Evolutionary conservation across 2,888 invertebrate species (phyloP).

Genomic region (Vanessa cardui): DNA sequence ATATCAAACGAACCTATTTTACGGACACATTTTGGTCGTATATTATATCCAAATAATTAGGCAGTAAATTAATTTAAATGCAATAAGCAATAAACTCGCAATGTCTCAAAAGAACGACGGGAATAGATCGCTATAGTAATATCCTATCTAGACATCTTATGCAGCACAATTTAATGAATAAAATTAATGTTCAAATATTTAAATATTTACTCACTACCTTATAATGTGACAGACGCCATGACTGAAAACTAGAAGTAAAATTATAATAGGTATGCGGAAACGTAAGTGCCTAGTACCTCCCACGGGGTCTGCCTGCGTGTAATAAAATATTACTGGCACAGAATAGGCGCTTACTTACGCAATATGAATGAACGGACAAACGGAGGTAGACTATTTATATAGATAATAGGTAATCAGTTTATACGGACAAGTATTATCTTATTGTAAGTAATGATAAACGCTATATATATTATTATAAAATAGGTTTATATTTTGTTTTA

Average conservation of each 20-base stretch:
- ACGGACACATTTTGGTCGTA: too few species aligned
- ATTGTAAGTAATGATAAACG: neutral
- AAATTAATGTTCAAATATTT: too few species aligned
- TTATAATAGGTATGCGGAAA: constrained; percentile 22
- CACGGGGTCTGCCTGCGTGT: constrained; percentile 16
- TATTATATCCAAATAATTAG: too few species aligned
- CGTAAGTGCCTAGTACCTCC: constrained; percentile 19
- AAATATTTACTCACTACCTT: too few species aligned
- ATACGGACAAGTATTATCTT: neutral
- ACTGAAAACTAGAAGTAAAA: neutral
- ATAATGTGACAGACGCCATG: too few species aligned
- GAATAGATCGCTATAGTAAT: neutral
- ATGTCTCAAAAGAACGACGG: too few species aligned
- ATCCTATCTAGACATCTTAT: neutral
- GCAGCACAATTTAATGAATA: too few species aligned
- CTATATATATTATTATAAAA: neutral
- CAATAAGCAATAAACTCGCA: too few species aligned
- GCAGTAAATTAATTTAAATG: too few species aligned
- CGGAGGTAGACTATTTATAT: constrained; percentile 9
- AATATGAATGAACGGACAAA: constrained; percentile 10
- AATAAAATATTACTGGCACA: constrained; percentile 11
- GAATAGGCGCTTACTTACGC: constrained; percentile 10
- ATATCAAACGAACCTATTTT: too few species aligned
- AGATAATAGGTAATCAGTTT: neutral
- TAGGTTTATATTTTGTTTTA: neutral